These are phyloP conservation scores for Dascyllus trimaculatus DNA, from an alignment of 2,113 vertebrate genomes.

Conservation along the genomic window DNA sequence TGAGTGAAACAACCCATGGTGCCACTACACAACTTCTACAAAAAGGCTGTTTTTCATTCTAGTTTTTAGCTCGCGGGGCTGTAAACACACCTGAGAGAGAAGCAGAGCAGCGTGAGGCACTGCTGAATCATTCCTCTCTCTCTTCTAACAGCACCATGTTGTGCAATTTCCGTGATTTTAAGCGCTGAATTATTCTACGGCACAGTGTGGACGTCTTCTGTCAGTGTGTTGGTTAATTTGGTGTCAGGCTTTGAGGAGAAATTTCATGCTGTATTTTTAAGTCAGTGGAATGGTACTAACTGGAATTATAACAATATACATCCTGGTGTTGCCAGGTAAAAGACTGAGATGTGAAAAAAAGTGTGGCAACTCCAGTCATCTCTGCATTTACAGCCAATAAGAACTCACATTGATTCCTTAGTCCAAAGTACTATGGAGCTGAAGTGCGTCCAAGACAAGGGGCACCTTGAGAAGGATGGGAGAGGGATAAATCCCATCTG, in stretches of 20 bases:
- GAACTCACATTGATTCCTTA: constrained; percentile 8
- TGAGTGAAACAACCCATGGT: constrained; percentile 16
- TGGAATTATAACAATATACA: background rate
- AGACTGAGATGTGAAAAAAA: background rate
- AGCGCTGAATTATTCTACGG: background rate
- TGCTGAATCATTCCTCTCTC: background rate
- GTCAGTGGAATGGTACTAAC: background rate
- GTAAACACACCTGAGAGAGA: constrained; percentile 45
- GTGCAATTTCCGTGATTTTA: background rate
- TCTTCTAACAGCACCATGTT: constrained; percentile 7
- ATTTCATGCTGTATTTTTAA: background rate
- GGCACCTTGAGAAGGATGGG: constrained; percentile 34
- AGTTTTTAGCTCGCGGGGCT: constrained; percentile 11
- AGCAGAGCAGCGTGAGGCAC: constrained; percentile 3
- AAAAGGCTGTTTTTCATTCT: background rate
- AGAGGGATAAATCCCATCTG: constrained; percentile 21
- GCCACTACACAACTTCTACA: constrained; percentile 15
- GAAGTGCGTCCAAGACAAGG: constrained; percentile 22
- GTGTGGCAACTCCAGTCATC: background rate
- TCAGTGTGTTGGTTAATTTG: background rate
- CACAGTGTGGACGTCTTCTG: constrained; percentile 23
- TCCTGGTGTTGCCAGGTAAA: background rate
- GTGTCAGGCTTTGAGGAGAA: background rate
- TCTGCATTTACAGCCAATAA: constrained; percentile 33
- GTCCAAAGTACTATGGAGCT: background rate